Base-by-base conservation (phyloP, 1,140 invertebrate species). In the Maconellicoccus hirsutus region DNA sequence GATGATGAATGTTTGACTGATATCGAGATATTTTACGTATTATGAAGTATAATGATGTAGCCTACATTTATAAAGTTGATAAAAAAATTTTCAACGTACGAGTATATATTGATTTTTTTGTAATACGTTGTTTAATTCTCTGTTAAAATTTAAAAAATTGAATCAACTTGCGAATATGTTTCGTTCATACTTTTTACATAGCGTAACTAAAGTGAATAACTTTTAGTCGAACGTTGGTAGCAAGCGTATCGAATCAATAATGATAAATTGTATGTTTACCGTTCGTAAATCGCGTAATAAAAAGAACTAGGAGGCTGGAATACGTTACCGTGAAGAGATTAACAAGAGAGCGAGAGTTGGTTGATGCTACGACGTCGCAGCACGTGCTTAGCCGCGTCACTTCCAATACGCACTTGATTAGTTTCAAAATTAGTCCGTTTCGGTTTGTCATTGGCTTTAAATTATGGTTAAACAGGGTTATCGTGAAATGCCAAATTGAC, bases 211-310 rank as follows among this genome's bases (percentile, higher is more conserved):
- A 33, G 12, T 14, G 6, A 8, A 2, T 2, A 8, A 52, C n/a
- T 8, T 52, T 8, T 52, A 16, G 42, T 2, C 42, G 42, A 52
- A 52, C 42, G 42, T 66, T 66, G 61, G 61, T 66, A 66, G 61
- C 61, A 26, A 66, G 61, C 61, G 21, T 66, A 26, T 3, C 61
- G 19, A 66, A 66, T 66, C 61, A 26, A 66, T 66, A 66, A 66
- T 66, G 61, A 66, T 66, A 66, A 66, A 66, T 66, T 6, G 61
- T 66, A 66, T 66, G 61, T 66, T 66, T 66, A 66, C 42, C 42
- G 42, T 52, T 52, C 12, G 42, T 52, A 52, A 25, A 66, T 66
- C 61, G 25, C 61, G 61, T 66, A 66, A 66, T 23, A 66, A 66
- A 66, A 66, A 66, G 25, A 66, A 66, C 61, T 66, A 66, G 25